Base-by-base conservation (phyloP, 37 sponge, comb jelly and placozoan species). In the Corticium candelabrum region DNA sequence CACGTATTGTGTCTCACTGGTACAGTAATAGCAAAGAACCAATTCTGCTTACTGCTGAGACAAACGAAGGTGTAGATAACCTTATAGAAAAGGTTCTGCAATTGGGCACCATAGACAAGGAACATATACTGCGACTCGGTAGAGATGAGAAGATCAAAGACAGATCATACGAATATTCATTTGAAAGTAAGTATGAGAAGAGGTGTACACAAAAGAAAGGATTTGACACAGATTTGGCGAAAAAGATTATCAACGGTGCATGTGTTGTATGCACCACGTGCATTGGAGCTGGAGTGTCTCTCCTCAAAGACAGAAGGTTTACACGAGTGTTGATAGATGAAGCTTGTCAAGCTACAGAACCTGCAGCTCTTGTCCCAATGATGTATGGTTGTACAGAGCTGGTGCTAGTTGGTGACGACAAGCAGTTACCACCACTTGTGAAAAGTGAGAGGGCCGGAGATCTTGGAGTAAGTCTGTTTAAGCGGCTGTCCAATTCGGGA, bases 1-100 rank as follows among this genome's bases (percentile, higher is more conserved):
- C 81, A 68, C 84, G 85, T 70, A 91, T 91, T 68, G 78, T 85
- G 0, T 50, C 40, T 1, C 73, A 21, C 11, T 50, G 62, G 62
- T 21, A 27, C 62, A 50, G 62, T 27, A 50, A 27, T 11, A 27
- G 21, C 62, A 21, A 21, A 27, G 62, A 50, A 27, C 15, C 62
- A 30, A 76, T 88, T 33, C 81, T 91, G 41, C 88, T 85, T 43
- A 80, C 77, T 72, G 92, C 92, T 69, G 86, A 85, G 43, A 88
- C 88, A 37, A 88, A 87, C 77, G 78, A 84, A 70, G 88, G 87
- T 50, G 88, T 91, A 27, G 88, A 91, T 40, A 85, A 83, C 70
- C 74, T 91, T 41, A 83, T 81, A 40, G 39, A 41, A 29, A 74
- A 75, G 15, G 68, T 91, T 37, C 78, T 88, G 1, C 29, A 75